A percentile compares a stretch with the other conserved stretches of the same genome.
Evolutionary conservation across 2,888 invertebrate species (phyloP).

Genomic region (Meiosimyza decipiens): DNA sequence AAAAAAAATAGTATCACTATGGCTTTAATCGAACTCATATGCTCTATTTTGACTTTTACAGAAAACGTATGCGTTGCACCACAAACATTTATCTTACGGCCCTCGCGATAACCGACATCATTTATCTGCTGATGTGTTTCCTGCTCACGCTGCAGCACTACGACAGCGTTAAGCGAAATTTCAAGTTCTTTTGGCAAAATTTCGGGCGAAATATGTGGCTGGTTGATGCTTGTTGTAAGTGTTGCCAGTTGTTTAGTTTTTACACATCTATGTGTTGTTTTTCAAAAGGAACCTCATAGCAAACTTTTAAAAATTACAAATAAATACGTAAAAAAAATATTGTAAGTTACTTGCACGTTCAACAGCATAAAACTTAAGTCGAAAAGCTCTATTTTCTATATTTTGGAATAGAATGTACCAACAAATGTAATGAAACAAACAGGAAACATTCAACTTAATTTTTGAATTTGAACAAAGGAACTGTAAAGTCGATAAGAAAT

Average conservation of each 20-base stretch:
- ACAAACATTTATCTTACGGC: slow-evolving; percentile 81
- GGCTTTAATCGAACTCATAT: too few relatives aligned
- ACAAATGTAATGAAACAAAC: too few relatives aligned
- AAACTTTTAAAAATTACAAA: slow-evolving; percentile 30
- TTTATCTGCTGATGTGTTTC: slow-evolving; percentile 76
- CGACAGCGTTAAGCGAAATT: slow-evolving; percentile 68
- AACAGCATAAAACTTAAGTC: too few relatives aligned
- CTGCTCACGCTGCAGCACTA: slow-evolving; percentile 74
- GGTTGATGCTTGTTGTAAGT: slow-evolving; percentile 76
- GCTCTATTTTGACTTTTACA: slow-evolving; percentile 45
- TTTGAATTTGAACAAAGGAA: too few relatives aligned
- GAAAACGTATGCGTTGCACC: slow-evolving; percentile 78
- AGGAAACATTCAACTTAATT: too few relatives aligned
- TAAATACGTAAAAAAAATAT: background rate
- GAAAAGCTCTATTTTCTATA: too few relatives aligned
- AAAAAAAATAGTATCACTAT: too few relatives aligned
- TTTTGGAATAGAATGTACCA: too few relatives aligned
- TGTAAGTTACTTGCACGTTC: too few relatives aligned
- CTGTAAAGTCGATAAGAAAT: too few relatives aligned
- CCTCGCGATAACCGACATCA: slow-evolving; percentile 77
- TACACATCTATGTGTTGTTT: too few relatives aligned
- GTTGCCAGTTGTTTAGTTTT: slow-evolving; percentile 5
- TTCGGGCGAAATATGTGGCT: slow-evolving; percentile 73
- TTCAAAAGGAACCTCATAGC: background rate
- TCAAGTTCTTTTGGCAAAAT: slow-evolving; percentile 72